A percentile compares a stretch with the other conserved stretches of the same genome.
Conservation (phyloP, 1,140 invertebrate genomes). For the Drosophila bocqueti region DNA sequence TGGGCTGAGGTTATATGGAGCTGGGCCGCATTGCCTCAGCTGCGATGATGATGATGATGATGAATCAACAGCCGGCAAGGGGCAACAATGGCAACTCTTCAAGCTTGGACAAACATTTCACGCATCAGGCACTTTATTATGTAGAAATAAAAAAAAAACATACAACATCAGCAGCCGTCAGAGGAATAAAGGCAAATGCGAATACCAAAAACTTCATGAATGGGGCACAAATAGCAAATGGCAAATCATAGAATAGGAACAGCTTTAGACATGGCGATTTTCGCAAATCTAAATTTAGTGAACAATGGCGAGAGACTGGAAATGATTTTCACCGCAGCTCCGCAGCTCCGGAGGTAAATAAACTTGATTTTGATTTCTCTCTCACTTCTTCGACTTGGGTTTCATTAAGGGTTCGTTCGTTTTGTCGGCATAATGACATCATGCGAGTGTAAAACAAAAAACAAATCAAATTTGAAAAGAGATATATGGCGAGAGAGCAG, state of each 20-base stretch:
- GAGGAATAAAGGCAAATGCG: slow-evolving; percentile 48
- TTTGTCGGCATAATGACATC: slow-evolving; percentile 37
- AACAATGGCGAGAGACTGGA: slow-evolving; percentile 37
- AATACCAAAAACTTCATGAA: slow-evolving; percentile 51
- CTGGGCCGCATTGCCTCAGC: slow-evolving; percentile 31
- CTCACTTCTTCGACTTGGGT: slow-evolving; percentile 25
- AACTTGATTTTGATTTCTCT: slow-evolving; percentile 48
- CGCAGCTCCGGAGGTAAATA: slow-evolving; percentile 34
- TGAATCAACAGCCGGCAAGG: slow-evolving; percentile 74
- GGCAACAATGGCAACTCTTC: slow-evolving; percentile 81
- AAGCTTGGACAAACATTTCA: slow-evolving; percentile 85
- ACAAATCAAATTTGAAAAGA: slow-evolving; percentile 58
- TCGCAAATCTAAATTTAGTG: slow-evolving; percentile 51
- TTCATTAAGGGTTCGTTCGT: slow-evolving; percentile 38
- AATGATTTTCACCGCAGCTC: slow-evolving; percentile 45
- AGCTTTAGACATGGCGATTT: slow-evolving; percentile 28
- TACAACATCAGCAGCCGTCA: slow-evolving; percentile 21
- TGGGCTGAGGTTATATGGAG: slow-evolving; percentile 74
- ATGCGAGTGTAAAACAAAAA: slow-evolving; percentile 34
- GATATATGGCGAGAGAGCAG: slow-evolving; percentile 25
- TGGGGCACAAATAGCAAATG: slow-evolving; percentile 10
- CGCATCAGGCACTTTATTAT: slow-evolving; percentile 84
- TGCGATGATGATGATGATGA: slow-evolving; percentile 59
- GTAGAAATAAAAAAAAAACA: slow-evolving; percentile 69
- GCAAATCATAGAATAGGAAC: slow-evolving; percentile 37